Base-by-base conservation (phyloP, 1,140 invertebrate genomes). In the Drosophila tropicalis region DNA sequence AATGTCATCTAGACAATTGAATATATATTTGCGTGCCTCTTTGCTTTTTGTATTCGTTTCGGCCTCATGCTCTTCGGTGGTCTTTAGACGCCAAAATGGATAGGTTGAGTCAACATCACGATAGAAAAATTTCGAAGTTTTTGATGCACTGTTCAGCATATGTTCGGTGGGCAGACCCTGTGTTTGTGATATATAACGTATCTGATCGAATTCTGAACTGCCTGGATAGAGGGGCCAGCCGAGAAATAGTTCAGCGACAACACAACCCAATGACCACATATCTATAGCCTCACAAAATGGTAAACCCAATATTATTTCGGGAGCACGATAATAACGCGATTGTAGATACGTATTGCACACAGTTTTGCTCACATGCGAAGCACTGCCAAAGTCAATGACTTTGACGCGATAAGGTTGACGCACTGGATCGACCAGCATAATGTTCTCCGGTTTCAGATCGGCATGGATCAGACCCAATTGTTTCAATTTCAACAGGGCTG, bases 221-320 rank as follows among this genome's bases (percentile, higher is more conserved):
- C 99, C 99, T 0, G 99, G 99, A 93, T 99, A 99, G 2, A 99
- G 94, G 15, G 99, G 99, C 99, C 99, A 99, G 67, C 99, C 99
- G 15, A 99, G 94, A 93, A 99, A 99, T 58, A 99, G 94, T 92
- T 99, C 99, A 2, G 99, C 99, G 19, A 99, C 99, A 62, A 99
- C 99, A 93, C 99, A 99, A 22, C 99, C 99, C 64, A 99, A 94
- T 0, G 98, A 99, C 99, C 99, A 99, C 98, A 99, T 99, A 93
- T 99, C 99, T 81, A 99, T 99, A 3, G 98, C 98, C 93, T 99
- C 99, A 94, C 98, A 99, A 93, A 99, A 99, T 57, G 98, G 98
- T 79, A 99, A 93, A 72, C 97, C 99, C 56, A 99, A 94, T 91
- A 99, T 98, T 86, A 99, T 99, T 93, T 99, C 99, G 1, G 99